Evolutionary conservation across 2,797 vertebrate species (phyloP), one percentile per base, ranked within the genome.

Genomic region (Leptatherina wallacei): DNA sequence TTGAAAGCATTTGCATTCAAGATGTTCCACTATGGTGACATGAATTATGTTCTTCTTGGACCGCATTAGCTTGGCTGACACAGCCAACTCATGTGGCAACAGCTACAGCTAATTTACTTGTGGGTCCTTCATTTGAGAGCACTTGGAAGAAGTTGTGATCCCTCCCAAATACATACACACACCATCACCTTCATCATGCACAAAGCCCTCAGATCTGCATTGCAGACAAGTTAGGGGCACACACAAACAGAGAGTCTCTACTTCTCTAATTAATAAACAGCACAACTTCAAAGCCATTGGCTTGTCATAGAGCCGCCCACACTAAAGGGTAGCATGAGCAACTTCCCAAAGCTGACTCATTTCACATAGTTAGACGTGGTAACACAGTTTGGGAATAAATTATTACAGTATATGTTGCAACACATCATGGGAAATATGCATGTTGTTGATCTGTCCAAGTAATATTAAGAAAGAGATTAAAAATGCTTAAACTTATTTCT

Each of bases 201-300:
- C 67, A 49, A 71, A 91, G 74, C 49, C 73, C 42, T 85, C 63
- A 85, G 74, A 86, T 78, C 73, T 67, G 69, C 69, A 36, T 33
- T 56, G 71, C 64, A 83, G 81, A 88, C 76, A 71, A 63, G 62
- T 79, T 77, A 84, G 75, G 69, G 65, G 57, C 73, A 65, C 67
- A 68, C 67, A 85, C 76, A 85, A 82, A 86, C 80, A 77, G 58
- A 74, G 57, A 69, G 52, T 75, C 84, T 82, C 61, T 66, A 65
- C 73, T 79, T 78, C 81, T 84, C 65, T 89, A 88, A 91, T 90
- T 90, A 91, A 90, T 89, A 85, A 90, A 90, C 86, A 86, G 65
- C 57, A 61, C 35, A 78, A 69, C 75, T 86, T 92, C 79, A 88
- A 89, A 91, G 84, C 64, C 18, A 4, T 7, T 33, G 56, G 80